These are phyloP conservation scores for Poeciliopsis prolifica DNA, from an alignment of 2,113 vertebrate genomes.

Conservation along the genomic window DNA sequence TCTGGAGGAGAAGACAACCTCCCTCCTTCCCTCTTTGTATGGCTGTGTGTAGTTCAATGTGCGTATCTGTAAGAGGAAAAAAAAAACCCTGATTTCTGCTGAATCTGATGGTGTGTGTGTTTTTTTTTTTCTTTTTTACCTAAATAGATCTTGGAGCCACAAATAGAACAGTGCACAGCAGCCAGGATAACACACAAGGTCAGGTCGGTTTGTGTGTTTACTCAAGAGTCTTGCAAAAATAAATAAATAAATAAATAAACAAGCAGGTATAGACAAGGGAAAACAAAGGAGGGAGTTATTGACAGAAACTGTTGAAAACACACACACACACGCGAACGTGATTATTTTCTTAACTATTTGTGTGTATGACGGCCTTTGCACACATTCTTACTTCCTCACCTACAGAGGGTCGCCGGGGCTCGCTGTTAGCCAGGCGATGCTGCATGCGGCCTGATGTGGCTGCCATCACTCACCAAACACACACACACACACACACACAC, in stretches of 20 bases:
- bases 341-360: slow-evolving; percentile 35
- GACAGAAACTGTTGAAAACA: slow-evolving; percentile 29
- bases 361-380: slow-evolving; percentile 12
- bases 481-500: not conserved
- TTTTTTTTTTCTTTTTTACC: slow-evolving; percentile 31
- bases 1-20: slow-evolving; percentile 28
- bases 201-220: slow-evolving; percentile 39
- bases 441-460: slow-evolving; percentile 54
- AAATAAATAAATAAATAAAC: not conserved
- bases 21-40: not conserved
- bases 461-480: slow-evolving; percentile 53
- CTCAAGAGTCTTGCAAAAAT: slow-evolving; percentile 6
- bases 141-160: slow-evolving; percentile 49
- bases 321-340: not conserved
- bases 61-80: slow-evolving; percentile 3
- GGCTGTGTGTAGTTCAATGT: slow-evolving; percentile 31
- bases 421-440: slow-evolving; percentile 58
- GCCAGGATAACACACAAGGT: slow-evolving; percentile 53
- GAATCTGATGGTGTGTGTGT: slow-evolving; percentile 42
- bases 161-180: slow-evolving; percentile 40
- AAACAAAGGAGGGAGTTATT: slow-evolving; percentile 44
- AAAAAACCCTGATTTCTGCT: slow-evolving; percentile 29
- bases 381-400: slow-evolving; percentile 11
- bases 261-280: not conserved
- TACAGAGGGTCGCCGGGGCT: slow-evolving; percentile 20